phyloP scores from a whole-genome alignment of 2,888 invertebrate genomes.

The Cosmopolites sordidus region DNA sequence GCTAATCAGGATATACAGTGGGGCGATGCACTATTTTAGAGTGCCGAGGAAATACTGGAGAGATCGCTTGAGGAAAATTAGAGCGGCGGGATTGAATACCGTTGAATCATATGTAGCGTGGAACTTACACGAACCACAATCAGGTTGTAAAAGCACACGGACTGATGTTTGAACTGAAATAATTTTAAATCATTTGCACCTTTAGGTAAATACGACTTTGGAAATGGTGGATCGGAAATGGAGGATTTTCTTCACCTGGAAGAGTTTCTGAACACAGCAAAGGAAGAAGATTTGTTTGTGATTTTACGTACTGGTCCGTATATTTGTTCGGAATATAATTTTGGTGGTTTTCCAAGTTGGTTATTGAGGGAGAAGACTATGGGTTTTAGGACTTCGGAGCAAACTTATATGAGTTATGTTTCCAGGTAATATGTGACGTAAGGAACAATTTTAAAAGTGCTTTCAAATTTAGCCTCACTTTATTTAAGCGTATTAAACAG shows the following conservation, averaged over 20 bases:
- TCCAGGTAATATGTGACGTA: no score
- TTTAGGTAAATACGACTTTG: conserved; percentile 64
- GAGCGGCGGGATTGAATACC: conserved; percentile 82
- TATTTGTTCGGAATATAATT: conserved; percentile 89
- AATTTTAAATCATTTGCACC: conserved; percentile 45
- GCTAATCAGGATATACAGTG: conserved; percentile 48
- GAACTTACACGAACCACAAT: conserved; percentile 81
- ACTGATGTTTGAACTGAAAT: not conserved
- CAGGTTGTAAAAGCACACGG: no score
- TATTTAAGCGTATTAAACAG: no score
- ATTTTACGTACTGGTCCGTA: conserved; percentile 86
- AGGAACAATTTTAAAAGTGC: no score
- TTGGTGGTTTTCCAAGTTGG: conserved; percentile 45
- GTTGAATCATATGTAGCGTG: conserved; percentile 84
- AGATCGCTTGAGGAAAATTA: conserved; percentile 69
- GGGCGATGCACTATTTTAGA: conserved; percentile 79
- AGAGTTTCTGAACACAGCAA: conserved; percentile 67
- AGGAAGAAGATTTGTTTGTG: conserved; percentile 72
- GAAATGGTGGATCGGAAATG: conserved; percentile 56
- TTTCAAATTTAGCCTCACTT: no score
- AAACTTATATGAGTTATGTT: conserved; percentile 48
- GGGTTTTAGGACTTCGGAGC: conserved; percentile 34
- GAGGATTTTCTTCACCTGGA: conserved; percentile 51
- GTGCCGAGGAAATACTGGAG: conserved; percentile 75
- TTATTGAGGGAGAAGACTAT: conserved; percentile 40